Evolutionary conservation across 2,797 vertebrate genomes (phyloP).

Genomic region (Danio albolineatus): DNA sequence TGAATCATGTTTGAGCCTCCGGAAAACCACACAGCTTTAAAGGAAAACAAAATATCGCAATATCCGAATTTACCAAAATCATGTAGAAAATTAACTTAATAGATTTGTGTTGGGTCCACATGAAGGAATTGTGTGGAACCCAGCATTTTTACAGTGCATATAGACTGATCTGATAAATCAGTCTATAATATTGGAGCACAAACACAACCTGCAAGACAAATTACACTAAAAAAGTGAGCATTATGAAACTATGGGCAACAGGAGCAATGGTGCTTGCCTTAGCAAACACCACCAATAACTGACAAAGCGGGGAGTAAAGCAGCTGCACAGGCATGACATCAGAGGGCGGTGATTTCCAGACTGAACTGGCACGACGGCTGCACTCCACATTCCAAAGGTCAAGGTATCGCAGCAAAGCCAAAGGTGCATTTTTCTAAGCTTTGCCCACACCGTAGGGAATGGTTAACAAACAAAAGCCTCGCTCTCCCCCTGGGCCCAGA

Average conservation of each 20-base stretch:
- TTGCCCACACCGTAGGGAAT: conserved; percentile 27
- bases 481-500: conserved; percentile 1
- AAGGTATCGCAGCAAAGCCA: conserved; percentile 11
- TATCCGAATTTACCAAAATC: no score
- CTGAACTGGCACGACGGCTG: conserved; percentile 4
- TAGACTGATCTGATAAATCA: not conserved
- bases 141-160: no score
- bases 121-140: no score
- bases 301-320: not conserved
- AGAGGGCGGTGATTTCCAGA: conserved; percentile 22
- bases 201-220: not conserved
- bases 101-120: no score
- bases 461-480: conserved; percentile 34
- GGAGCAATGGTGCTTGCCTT: not conserved
- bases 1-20: no score
- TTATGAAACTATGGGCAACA: not conserved
- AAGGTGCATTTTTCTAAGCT: conserved; percentile 34
- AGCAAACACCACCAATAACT: conserved; percentile 17
- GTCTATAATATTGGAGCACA: not conserved
- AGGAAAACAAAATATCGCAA: no score
- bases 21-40: no score
- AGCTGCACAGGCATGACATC: conserved; percentile 38
- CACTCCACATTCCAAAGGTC: conserved; percentile 34
- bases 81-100: no score
- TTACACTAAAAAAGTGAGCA: not conserved